Evolutionary conservation across 2,113 vertebrate genomes (phyloP), one percentile per base, ranked within the genome.

Genomic region (Hydrolagus affinis): DNA sequence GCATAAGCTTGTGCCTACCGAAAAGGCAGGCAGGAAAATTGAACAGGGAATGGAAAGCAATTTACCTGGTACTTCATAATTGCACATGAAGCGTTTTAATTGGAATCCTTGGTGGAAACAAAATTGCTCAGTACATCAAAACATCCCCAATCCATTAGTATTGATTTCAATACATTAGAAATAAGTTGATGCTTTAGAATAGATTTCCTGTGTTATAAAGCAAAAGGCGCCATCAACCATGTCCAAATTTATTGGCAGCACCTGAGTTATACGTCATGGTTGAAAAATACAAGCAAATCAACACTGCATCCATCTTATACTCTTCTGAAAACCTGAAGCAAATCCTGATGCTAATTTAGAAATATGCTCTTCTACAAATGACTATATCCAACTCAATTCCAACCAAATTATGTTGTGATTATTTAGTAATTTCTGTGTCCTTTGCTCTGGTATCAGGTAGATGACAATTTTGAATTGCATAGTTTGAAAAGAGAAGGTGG

Each of bases 101-200:
- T 83, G 62, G 25, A 62, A 66, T 21, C 62, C 78, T 62, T 66
- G 4, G 78, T 68, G 78, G 28, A 66, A 83, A 83, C 66, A 62
- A 83, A 83, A 83, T 66, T 83, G 62, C 25, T 60, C 78, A 83
- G 66, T 83, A 68, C 21, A 83, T 83, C 78, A 83, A 83, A 30
- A 23, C 28, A 83, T 83, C 78, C 66, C 62, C 60, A 83, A 83
- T 83, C 78, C 78, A 83, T 83, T 66, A 83, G 78, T 83, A 83
- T 83, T 83, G 78, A 83, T 66, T 83, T 83, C 64, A 83, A 83
- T 83, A 83, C 78, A 66, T 83, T 66, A 68, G 25, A 66, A 83
- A 68, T 83, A 60, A 30, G 62, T 83, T 30, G 60, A 62, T 66
- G 78, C 25, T 83, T 83, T 66, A 9, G 78, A 66, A 66, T 66